These are phyloP conservation scores for Rattus rattus DNA, from an alignment of 2,113 vertebrate genomes.

Conservation along the genomic window DNA sequence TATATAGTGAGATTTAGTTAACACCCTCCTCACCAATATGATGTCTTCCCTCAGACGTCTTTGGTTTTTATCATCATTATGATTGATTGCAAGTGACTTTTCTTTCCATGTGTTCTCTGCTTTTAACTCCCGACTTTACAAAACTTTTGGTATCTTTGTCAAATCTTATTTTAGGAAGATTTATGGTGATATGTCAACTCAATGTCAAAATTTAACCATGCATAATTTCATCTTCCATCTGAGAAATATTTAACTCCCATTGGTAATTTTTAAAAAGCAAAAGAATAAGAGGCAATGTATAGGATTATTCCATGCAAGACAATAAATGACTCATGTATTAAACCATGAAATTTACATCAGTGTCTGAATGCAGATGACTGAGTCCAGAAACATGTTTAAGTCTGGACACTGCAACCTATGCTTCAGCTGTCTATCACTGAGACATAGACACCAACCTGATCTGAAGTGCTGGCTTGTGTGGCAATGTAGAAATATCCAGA, in stretches of 20 bases:
- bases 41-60: background rate
- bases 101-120: no score
- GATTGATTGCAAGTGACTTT: background rate
- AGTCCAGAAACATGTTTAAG: background rate
- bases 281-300: background rate
- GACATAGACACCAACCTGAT: background rate
- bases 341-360: background rate
- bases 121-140: background rate
- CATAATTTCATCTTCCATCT: background rate
- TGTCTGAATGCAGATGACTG: background rate
- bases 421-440: background rate
- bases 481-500: background rate
- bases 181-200: background rate
- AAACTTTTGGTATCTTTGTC: background rate
- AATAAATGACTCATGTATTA: background rate
- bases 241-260: background rate
- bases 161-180: conserved; percentile 22
- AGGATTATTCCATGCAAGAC: background rate
- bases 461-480: accelerated
- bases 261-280: background rate
- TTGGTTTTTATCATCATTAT: background rate
- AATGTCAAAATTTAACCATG: conserved; percentile 17
- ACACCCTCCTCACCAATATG: background rate
- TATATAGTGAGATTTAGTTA: background rate
- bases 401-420: background rate